A percentile compares a stretch with the other conserved stretches of the same genome.
Evolutionary conservation across 2,113 vertebrate genomes (phyloP).

Genomic region (Hepsetus odoe): DNA sequence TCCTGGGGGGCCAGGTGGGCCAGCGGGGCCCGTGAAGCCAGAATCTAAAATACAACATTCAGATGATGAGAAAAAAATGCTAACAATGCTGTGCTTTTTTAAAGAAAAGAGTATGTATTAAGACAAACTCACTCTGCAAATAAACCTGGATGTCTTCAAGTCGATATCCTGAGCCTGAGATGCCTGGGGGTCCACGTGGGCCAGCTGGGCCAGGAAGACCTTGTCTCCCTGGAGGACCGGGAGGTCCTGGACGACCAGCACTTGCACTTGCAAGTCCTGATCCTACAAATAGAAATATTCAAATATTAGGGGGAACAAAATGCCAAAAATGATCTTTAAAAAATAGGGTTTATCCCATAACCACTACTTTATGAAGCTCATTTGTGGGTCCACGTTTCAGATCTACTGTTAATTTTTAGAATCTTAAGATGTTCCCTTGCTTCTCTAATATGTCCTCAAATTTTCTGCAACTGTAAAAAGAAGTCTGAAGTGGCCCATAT

Average conservation of each 20-base stretch:
- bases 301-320: not conserved
- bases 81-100: not conserved
- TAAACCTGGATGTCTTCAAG: slow-evolving; percentile 85
- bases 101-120: slow-evolving; percentile 54
- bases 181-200: slow-evolving; percentile 67
- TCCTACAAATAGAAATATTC: slow-evolving; percentile 62
- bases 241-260: slow-evolving; percentile 62
- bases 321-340: not conserved
- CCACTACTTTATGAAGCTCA: no score
- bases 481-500: no score
- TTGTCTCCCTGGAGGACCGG: slow-evolving; percentile 72
- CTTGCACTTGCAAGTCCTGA: slow-evolving; percentile 75
- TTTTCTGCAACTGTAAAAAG: no score
- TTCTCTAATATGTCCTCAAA: no score
- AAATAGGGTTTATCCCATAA: not conserved
- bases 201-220: slow-evolving; percentile 70
- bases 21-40: slow-evolving; percentile 73
- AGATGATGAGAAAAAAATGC: not conserved
- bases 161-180: slow-evolving; percentile 68
- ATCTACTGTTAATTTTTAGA: no score
- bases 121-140: slow-evolving; percentile 80
- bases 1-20: slow-evolving; percentile 85
- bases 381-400: no score
- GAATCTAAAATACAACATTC: slow-evolving; percentile 58
- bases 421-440: no score